Base-by-base conservation (phyloP, 1,140 invertebrate species). In the Gryllus bimaculatus region DNA sequence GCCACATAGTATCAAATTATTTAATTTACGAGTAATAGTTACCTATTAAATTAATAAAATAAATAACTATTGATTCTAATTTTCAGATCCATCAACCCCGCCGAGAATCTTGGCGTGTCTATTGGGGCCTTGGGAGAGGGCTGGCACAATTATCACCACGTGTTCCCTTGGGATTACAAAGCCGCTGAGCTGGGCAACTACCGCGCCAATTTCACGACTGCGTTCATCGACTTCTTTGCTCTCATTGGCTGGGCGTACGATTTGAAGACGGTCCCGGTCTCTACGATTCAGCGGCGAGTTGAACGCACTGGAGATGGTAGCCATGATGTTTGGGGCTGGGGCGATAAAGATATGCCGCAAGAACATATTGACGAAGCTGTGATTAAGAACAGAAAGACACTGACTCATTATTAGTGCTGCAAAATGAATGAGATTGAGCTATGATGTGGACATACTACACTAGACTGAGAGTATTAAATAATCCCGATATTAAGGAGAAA, bases 131-230 rank as follows among this genome's bases (percentile, higher is more conserved):
- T 94, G 8, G 94, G 94, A 0, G 94, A 96, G 87, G 96, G 96
- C 7, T 97, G 94, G 91, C 96, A 98, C 85, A 98, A 98, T 86
- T 98, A 97, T 86, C 97, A 98, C 84, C 96, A 98, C 86, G 93
- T 94, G 0, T 98, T 98, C 87, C 97, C 97, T 0, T 95, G 95
- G 91, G 97, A 98, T 84, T 97, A 97, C 88, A 94, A 95, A 84
- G 92, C 94, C 6, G 89, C 93, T 8, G 94, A 96, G 84, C 87
- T 95, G 0, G 94, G 95, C 73, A 90, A 91, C 83, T 95, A 93
- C 86, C 88, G 88, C 15, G 85, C 92, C 13, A 98, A 98, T 83
- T 87, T 93, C 74, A 97, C 95, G 0, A 95, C 93, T 0, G 87
- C 88, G 3, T 96, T 97, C 84, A 96, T 98, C 81, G 94, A 98